Evolutionary conservation across 2,888 invertebrate genomes (phyloP).

Genomic region (Tubiluchus corallicola): DNA sequence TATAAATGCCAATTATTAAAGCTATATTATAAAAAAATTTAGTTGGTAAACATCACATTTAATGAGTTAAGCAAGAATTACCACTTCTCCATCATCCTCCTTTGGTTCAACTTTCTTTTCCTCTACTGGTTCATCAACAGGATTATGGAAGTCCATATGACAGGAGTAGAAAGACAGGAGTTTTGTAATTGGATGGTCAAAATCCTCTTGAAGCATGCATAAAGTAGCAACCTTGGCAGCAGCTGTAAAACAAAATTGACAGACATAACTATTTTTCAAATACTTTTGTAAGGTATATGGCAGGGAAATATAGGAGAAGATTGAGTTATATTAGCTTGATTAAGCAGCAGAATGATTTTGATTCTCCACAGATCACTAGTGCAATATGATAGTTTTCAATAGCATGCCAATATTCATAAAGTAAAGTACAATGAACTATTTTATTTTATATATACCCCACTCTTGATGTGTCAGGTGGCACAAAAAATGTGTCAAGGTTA

Average conservation of each 20-base stretch:
- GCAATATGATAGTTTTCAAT: no score
- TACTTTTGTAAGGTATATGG: no score
- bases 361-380: no score
- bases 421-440: no score
- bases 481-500: no score
- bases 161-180: conserved; percentile 52
- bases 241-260: conserved; percentile 18
- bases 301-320: no score
- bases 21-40: background rate
- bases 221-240: conserved; percentile 59
- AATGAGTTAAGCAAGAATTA: conserved; percentile 5
- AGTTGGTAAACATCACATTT: background rate
- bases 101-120: conserved; percentile 7
- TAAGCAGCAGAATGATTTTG: no score
- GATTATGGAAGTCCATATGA: conserved; percentile 40
- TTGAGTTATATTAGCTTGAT: no score
- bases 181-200: conserved; percentile 46
- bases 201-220: conserved; percentile 75
- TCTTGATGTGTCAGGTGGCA: no score
- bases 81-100: conserved; percentile 12
- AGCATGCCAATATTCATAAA: no score
- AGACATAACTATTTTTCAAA: no score
- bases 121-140: conserved; percentile 5
- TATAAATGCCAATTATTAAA: background rate
- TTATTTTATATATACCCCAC: no score